These are phyloP conservation scores for Deilephila elpenor DNA, from an alignment of 2,888 invertebrate species.

Conservation along the genomic window DNA sequence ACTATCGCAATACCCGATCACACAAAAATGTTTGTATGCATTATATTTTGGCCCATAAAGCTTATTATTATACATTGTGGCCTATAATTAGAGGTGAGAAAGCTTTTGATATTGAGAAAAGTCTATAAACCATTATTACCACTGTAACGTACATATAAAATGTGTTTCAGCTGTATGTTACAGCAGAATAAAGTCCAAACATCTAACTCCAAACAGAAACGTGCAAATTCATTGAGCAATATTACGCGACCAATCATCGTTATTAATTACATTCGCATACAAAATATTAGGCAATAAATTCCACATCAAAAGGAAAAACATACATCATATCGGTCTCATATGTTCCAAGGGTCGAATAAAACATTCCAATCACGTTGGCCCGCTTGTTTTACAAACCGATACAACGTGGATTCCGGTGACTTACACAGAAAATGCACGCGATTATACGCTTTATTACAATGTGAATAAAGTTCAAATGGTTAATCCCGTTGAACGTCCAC, in stretches of 20 bases:
- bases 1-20: constrained; percentile 41
- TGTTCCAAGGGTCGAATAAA: constrained; percentile 79
- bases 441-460: constrained; percentile 36
- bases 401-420: constrained; percentile 68
- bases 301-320: constrained; percentile 76
- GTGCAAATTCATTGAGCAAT: not conserved
- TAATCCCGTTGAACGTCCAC: constrained; percentile 48
- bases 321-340: constrained; percentile 82
- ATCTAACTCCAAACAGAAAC: not conserved
- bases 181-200: too few relatives aligned
- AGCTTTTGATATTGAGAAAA: too few relatives aligned
- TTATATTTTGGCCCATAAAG: too few relatives aligned
- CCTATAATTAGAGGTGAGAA: too few relatives aligned
- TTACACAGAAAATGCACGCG: constrained; percentile 39
- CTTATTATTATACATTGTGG: too few relatives aligned
- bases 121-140: too few relatives aligned
- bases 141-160: too few relatives aligned
- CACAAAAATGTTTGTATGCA: not conserved
- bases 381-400: constrained; percentile 84
- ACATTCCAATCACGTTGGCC: constrained; percentile 83
- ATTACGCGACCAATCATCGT: constrained; percentile 33
- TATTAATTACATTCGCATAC: constrained; percentile 61
- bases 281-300: constrained; percentile 64
- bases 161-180: too few relatives aligned
- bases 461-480: constrained; percentile 48